Evolutionary conservation across 2,113 vertebrate genomes (phyloP).

Genomic region (Trichechus manatus): DNA sequence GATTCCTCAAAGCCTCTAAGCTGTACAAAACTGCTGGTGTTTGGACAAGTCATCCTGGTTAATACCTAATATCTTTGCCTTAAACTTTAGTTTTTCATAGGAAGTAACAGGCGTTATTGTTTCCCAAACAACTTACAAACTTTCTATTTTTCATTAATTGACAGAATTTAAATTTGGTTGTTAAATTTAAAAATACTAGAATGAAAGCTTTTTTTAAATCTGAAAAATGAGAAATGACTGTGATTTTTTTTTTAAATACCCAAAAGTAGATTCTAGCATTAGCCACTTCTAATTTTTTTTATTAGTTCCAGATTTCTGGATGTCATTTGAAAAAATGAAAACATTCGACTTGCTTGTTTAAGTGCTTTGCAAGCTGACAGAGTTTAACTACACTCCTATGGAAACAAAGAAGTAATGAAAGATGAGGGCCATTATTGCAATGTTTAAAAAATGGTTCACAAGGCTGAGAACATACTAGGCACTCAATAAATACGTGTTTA

Average conservation of each 20-base stretch:
- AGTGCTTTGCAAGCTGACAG: constrained; percentile 3
- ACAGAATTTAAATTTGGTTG: not conserved
- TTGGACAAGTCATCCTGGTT: not conserved
- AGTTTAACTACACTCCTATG: not conserved
- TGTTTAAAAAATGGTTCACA: not conserved
- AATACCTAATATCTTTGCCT: not conserved
- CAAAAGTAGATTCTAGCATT: not conserved
- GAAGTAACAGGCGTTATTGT: constrained; percentile 24
- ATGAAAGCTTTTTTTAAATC: not conserved
- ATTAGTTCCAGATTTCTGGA: not conserved
- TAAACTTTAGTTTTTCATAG: not conserved
- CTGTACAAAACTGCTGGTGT: not conserved
- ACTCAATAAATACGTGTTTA: not conserved
- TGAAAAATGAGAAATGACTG: not conserved
- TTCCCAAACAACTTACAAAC: not conserved
- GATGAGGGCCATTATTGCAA: not conserved
- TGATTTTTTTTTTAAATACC: no score
- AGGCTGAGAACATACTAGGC: not conserved
- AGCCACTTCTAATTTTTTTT: not conserved
- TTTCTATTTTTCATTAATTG: not conserved
- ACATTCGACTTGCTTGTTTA: not conserved
- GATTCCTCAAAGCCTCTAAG: not conserved
- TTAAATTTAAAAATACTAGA: constrained; percentile 42
- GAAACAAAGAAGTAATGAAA: constrained; percentile 36
- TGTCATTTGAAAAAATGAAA: not conserved